phyloP scores from a whole-genome alignment of 2,797 vertebrate genomes.

The Otus scops region DNA sequence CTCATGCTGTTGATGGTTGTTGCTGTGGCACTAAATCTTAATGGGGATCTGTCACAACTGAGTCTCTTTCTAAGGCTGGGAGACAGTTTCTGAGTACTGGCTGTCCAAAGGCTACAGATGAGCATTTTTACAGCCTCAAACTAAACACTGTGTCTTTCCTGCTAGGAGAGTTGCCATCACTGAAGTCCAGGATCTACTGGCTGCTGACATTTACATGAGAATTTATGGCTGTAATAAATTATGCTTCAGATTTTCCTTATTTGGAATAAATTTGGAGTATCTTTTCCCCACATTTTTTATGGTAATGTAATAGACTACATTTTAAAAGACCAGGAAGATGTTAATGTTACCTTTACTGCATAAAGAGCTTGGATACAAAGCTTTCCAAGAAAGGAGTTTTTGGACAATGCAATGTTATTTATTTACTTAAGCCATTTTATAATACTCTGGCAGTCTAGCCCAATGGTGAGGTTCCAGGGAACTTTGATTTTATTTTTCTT shows the following conservation, averaged over 20 bases:
- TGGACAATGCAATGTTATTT: constrained; percentile 12
- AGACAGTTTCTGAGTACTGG: neutral
- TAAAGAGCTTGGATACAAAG: neutral
- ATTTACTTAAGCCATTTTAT: constrained; percentile 60
- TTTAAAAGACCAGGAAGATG: neutral
- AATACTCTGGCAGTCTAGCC: neutral
- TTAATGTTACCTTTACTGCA: neutral
- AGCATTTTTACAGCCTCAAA: constrained; percentile 29
- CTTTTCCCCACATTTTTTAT: neutral
- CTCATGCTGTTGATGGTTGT: neutral
- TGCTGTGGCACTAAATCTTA: neutral
- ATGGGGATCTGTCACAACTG: neutral
- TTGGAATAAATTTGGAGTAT: constrained; percentile 21
- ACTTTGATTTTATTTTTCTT: neutral
- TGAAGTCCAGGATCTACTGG: neutral
- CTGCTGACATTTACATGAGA: constrained; percentile 42
- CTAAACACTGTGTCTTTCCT: constrained; percentile 16
- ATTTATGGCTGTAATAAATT: constrained; percentile 42
- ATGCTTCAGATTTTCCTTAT: constrained; percentile 27
- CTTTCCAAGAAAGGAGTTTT: constrained; percentile 32
- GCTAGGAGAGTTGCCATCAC: constrained; percentile 11
- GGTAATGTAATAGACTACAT: neutral
- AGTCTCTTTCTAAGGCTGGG: neutral
- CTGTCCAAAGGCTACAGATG: neutral
- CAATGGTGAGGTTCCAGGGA: neutral